Base-by-base conservation (phyloP, 2,113 vertebrate species). In the Anguilla japonica region DNA sequence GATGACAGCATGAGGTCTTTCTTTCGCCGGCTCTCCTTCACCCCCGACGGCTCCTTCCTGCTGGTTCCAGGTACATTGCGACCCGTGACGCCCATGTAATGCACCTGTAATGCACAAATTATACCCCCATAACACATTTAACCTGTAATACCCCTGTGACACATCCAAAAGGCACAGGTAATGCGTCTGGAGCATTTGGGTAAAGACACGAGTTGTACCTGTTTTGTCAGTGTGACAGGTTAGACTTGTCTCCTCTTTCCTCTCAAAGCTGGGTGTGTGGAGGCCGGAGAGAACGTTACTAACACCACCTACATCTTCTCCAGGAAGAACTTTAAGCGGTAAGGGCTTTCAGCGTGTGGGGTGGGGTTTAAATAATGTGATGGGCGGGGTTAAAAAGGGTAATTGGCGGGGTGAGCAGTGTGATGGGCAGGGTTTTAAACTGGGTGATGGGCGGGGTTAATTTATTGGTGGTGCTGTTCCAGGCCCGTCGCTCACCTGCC, bases 1-100 rank as follows among this genome's bases (percentile, higher is more conserved):
- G 98, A 99, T 1, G 98, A 99, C 95, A 97, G 98, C 88, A 99
- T 99, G 98, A 97, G 98, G 88, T 99, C 98, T 0, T 99, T 99
- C 87, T 99, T 99, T 87, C 97, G 98, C 5, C 95, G 98, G 75
- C 96, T 99, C 34, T 96, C 96, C 22, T 99, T 99, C 89, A 99
- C 98, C 41, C 96, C 98, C 0, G 98, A 99, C 4, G 98, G 98
- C 0, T 98, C 98, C 50, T 96, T 98, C 78, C 95, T 99, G 53
- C 96, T 99, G 9, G 95, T 95, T 1, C 98, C 98, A 92, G 98
- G 98, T 99, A 88, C 9, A 7, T 2, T 5, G 1, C 8, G 20
- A 75, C 71, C 71, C 11, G 9, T 29, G 6, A 34, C 8, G 26
- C 71, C 13, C 71, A 0, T n/a, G 22, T 71, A 71, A 26, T 26